Base-by-base conservation (phyloP, 1,140 invertebrate species). In the Mamestra configurata region DNA sequence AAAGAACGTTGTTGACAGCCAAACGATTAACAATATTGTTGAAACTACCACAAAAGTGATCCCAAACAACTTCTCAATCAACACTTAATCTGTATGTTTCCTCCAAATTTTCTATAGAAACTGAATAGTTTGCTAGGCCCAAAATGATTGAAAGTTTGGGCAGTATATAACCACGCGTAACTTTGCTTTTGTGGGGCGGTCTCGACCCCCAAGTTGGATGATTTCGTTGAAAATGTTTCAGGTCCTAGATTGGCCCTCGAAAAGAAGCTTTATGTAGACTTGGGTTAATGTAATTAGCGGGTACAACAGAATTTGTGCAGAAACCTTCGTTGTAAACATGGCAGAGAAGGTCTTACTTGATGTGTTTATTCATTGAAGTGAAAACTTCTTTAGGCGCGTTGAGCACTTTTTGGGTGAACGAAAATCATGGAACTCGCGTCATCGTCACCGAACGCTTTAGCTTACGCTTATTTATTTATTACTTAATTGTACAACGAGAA, bases 101-200 rank as follows among this genome's bases (percentile, higher is more conserved):
- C 43, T 27, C 61, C n/a, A 66, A 7, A 20, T 64, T 37, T n/a
- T 46, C 40, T 70, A 46, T 27, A 46, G n/a, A 70, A 70, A 46
- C 37, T 22, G 8, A 10, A 55, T n/a, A 22, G 35, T 43, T 40
- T 22, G 7, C 20, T 46, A 70, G 40, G 27, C 66, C 66, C 66
- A 24, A 70, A 70, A 70, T 70, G 37, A 70, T 70, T 46, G 11
- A 27, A 70, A 70, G 13, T 70, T 49, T 24, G 40, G 37, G 20
- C 20, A 2, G n/a, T 70, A 49, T 6, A 46, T 18, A 27, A 49
- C 66, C 40, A n/a, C 66, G 18, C 13, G 35, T 5, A 70, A 70
- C 40, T 70, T 70, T 70, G 18, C 40, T 70, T 24, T 70, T 46
- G n/a, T 20, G 31, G 22, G 5, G 18, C 18, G 18, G 8, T n/a